phyloP scores from a whole-genome alignment of 2,113 vertebrate genomes.

The Telmatochromis bifrenatus region DNA sequence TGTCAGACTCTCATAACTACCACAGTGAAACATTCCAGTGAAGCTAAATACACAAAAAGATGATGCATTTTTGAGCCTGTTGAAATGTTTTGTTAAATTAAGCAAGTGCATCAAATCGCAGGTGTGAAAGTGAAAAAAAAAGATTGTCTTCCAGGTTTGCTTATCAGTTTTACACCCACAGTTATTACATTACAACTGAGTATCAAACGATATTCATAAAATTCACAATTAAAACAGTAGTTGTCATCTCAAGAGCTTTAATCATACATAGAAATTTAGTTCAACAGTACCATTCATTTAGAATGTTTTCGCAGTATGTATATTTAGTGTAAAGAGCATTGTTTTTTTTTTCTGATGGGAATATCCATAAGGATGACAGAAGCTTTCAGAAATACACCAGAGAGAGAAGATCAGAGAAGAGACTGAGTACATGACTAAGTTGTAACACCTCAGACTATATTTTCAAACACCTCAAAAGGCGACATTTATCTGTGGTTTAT shows the following conservation, averaged over 20 bases:
- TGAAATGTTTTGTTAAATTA: neutral
- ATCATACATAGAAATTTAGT: constrained; percentile 73
- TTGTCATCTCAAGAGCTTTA: constrained; percentile 71
- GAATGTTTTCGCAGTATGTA: constrained; percentile 68
- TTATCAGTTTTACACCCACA: neutral
- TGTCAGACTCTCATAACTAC: neutral
- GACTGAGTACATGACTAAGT: constrained; percentile 65
- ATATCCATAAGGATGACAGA: constrained; percentile 64
- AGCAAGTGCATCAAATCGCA: neutral
- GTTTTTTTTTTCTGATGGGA: constrained; percentile 55
- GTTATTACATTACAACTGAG: neutral
- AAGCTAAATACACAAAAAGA: neutral
- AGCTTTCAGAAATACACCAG: constrained; percentile 65
- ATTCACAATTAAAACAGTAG: constrained; percentile 20
- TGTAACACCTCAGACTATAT: constrained; percentile 65
- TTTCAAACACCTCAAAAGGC: constrained; percentile 55
- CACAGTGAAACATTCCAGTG: neutral
- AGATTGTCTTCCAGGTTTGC: neutral
- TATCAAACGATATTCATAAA: neutral
- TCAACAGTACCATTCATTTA: constrained; percentile 73
- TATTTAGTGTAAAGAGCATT: constrained; percentile 72
- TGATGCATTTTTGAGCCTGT: neutral
- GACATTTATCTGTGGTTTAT: constrained; percentile 62
- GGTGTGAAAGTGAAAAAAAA: neutral
- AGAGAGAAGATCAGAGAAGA: constrained; percentile 53